Conservation (phyloP, 2,797 vertebrate genomes). For the Linurgus olivaceus region DNA sequence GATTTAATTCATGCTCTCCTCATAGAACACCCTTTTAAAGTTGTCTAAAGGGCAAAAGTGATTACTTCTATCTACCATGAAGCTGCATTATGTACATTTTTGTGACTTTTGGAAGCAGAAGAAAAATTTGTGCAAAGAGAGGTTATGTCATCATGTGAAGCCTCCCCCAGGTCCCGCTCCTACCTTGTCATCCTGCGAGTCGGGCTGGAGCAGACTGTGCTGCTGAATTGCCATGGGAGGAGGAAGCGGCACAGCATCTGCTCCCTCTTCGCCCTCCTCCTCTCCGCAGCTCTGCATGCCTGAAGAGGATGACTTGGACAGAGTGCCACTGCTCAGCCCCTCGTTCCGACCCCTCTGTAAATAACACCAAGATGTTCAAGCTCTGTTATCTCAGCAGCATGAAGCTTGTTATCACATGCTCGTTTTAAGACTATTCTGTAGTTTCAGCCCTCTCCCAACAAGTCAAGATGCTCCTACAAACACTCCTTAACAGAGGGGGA, state of each 20-base stretch:
- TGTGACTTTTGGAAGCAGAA: background rate
- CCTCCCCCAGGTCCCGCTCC: background rate
- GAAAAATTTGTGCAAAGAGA: background rate
- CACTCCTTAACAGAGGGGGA: background rate
- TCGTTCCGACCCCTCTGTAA: constrained; percentile 94
- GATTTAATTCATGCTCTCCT: background rate
- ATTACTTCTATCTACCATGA: background rate
- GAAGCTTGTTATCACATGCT: background rate
- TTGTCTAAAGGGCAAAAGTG: background rate
- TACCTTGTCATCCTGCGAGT: constrained; percentile 99
- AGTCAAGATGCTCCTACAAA: background rate
- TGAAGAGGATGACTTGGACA: constrained; percentile 97
- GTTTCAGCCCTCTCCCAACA: background rate
- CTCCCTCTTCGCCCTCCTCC: constrained; percentile 96
- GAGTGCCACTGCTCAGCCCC: constrained; percentile 94
- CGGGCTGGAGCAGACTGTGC: constrained; percentile 95
- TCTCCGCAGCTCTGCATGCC: constrained; percentile 99
- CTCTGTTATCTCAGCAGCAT: background rate
- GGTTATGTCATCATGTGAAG: background rate
- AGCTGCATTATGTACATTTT: background rate
- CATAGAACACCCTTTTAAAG: background rate
- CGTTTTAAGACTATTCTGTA: background rate
- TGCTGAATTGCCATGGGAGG: constrained; percentile 99
- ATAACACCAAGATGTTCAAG: background rate
- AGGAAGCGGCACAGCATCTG: constrained; percentile 91